These are phyloP conservation scores for Lophochroa leadbeateri DNA, from an alignment of 2,113 vertebrate genomes.

Conservation along the genomic window DNA sequence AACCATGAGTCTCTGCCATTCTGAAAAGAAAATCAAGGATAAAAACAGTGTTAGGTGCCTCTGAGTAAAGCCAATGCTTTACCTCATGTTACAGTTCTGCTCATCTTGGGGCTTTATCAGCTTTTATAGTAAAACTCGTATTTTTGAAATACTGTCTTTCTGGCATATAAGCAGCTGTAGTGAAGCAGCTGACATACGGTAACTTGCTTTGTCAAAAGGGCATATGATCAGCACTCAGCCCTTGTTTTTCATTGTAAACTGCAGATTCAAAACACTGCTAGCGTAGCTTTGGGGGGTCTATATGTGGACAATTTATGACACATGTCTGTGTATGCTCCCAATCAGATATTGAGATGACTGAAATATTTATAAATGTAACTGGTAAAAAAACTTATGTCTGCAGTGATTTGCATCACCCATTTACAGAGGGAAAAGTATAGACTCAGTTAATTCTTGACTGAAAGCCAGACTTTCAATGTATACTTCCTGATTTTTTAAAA, in stretches of 20 bases:
- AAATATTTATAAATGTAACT: not conserved
- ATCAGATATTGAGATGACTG: not conserved
- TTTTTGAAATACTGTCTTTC: not conserved
- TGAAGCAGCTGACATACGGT: not conserved
- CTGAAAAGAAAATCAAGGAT: slow-evolving; percentile 57
- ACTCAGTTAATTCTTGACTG: not conserved
- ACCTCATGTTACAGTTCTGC: not conserved
- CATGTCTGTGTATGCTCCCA: not conserved
- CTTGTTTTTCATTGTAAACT: not conserved
- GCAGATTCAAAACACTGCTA: not conserved
- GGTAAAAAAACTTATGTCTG: not conserved
- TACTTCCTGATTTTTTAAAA: not conserved
- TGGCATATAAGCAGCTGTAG: not conserved
- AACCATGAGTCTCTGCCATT: slow-evolving; percentile 81
- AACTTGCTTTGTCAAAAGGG: not conserved
- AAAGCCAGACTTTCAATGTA: not conserved
- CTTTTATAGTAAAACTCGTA: not conserved
- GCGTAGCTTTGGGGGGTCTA: not conserved
- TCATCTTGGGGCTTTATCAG: not conserved
- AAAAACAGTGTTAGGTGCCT: not conserved
- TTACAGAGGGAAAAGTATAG: not conserved
- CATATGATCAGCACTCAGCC: not conserved
- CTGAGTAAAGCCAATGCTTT: not conserved
- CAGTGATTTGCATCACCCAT: not conserved
- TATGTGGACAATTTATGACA: not conserved